Evolutionary conservation across 1,140 invertebrate species (phyloP), one percentile per base, ranked within the genome.

Genomic region (Drosophila funebris): DNA sequence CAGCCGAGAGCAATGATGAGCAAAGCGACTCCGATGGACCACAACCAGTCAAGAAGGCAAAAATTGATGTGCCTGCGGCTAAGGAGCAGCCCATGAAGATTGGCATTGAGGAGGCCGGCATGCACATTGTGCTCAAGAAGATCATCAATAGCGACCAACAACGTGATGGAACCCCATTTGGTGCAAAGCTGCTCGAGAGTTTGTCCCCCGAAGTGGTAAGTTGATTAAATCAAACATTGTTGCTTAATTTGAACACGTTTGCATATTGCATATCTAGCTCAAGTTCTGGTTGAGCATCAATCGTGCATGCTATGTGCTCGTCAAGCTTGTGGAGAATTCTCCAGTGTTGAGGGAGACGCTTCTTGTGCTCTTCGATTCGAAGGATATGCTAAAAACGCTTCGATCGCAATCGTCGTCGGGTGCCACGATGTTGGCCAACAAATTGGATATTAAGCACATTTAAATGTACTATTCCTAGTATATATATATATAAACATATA

Each of bases 121-220:
- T 97, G 61, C 96, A 97, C 91, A 94, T 96, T 93, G 94, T 95
- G 31, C 87, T 97, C 2, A 97, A 97, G 76, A 96, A 97, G 91
- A 92, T 98, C 11, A 94, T 97, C 13, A 92, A 94, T 53, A 91
- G 94, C 54, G 96, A 97, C 75, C 93, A 93, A 53, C 81, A 92
- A 1, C 90, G 93, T 5, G 70, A 90, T 48, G 73, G 89, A 60
- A 73, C 91, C 50, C 93, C 92, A 9, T 94, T 95, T 77, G 92
- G 93, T 4, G 66, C 87, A 33, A 60, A 90, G 11, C 72, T 95
- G 13, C 56, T 93, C 9, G 37, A 92, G 36, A 75, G 89, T 11
- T 66, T 95, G 3, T 56, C 53, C 8, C 6, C 53, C 6, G 76
- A 88, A 8, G 80, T 73, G 57, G 82, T 87, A 64, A 56, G 66